Conservation (phyloP, 2,888 invertebrate genomes). For the Argynnis bischoffii region DNA sequence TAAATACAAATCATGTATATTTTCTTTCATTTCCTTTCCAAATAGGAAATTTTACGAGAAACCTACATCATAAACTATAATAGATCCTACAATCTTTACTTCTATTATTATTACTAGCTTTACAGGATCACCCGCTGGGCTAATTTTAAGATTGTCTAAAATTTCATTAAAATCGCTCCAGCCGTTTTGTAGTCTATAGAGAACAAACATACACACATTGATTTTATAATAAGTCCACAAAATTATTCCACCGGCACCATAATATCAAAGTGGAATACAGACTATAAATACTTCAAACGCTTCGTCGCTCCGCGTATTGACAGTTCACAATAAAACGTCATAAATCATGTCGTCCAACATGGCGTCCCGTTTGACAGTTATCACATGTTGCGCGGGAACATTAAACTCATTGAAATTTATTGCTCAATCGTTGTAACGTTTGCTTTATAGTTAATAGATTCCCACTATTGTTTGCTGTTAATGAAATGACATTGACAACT, state of each 20-base stretch:
- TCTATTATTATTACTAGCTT: no score
- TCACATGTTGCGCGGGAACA: conserved; percentile 77
- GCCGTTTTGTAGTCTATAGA: no score
- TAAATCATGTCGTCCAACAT: conserved; percentile 79
- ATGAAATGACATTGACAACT: conserved; percentile 41
- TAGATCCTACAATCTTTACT: no score
- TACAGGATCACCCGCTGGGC: no score
- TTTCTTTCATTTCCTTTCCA: no score
- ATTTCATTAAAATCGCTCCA: no score
- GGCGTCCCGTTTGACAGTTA: conserved; percentile 76
- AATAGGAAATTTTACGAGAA: no score
- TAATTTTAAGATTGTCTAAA: no score
- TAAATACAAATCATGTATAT: no score
- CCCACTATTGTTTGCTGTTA: conserved; percentile 59
- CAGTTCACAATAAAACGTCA: conserved; percentile 67
- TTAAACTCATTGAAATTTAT: conserved; percentile 82
- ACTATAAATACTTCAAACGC: conserved; percentile 24
- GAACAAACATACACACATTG: not conserved
- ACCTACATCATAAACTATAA: no score
- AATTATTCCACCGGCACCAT: conserved; percentile 9
- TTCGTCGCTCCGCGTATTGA: conserved; percentile 55
- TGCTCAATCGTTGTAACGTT: conserved; percentile 72
- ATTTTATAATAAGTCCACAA: not conserved
- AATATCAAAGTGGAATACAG: conserved; percentile 9
- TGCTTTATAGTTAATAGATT: conserved; percentile 62